Evolutionary conservation across 2,797 vertebrate species (phyloP), one percentile per base, ranked within the genome.

Genomic region (Muscicapa striata): DNA sequence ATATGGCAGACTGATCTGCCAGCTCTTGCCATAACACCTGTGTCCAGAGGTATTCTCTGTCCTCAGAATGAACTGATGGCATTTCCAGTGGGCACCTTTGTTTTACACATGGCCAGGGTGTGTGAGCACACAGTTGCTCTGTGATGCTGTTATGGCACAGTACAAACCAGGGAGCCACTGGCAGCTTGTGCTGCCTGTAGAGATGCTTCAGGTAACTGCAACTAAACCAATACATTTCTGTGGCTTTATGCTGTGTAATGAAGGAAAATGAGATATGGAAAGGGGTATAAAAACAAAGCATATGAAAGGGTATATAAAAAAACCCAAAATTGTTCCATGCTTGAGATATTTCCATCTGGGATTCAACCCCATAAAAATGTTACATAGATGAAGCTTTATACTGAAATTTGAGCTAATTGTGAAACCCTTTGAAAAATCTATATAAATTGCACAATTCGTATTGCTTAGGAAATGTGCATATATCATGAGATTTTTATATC

Each of bases 21-120:
- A 66, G 38, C 11, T 49, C 21, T 40, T 54, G 17, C 32, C 0
- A 0, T 2, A 5, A 9, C 51, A 51, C 9, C 20, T 34, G 23
- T 61, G 34, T 34, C 46, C 62, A 52, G n/a, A 32, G 21, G 5
- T 26, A 3, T 32, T 57, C 19, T 40, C 34, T 62, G 0, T 30
- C 26, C 73, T 73, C 38, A 48, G 46, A 80, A 45, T 6, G 6
- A 38, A 26, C 4, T 30, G 16, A 36, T 45, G n/a, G 4, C 8
- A 8, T 64, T 91, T 86, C 77, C 49, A n/a, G 0, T 7, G 55
- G 34, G 13, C 52, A 49, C 13, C 5, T 49, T 43, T 43, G 24
- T 48, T 81, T 66, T 30, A 21, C n/a, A 10, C 4, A 34, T 32
- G 7, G 4, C 14, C 19, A 1, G 1, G 6, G 9, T 41, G n/a